Evolutionary conservation across 2,888 invertebrate species (phyloP).

Genomic region (Drosophila histrio): DNA sequence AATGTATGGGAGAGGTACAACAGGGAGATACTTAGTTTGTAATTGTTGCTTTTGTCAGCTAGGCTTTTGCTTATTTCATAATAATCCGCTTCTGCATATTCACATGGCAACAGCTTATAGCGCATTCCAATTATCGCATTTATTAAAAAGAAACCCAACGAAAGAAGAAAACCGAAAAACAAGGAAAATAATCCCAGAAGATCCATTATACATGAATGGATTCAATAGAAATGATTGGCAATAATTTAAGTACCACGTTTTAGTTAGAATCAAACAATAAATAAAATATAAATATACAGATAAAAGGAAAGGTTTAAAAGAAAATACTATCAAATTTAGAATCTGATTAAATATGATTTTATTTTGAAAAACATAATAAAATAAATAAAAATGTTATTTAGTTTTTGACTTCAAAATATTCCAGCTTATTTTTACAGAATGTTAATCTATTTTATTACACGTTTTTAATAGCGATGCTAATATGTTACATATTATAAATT

Average conservation of each 20-base stretch:
- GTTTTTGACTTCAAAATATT: too few species aligned
- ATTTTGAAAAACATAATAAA: too few species aligned
- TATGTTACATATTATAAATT: not conserved
- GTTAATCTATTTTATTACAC: too few species aligned
- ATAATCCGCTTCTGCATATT: slow-evolving; percentile 45
- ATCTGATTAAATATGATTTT: too few species aligned
- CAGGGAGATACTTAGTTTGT: slow-evolving; percentile 25
- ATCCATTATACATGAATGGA: not conserved
- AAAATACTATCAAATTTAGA: too few species aligned
- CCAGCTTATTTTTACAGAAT: too few species aligned
- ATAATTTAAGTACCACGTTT: not conserved
- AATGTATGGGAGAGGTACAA: not conserved
- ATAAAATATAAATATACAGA: not conserved
- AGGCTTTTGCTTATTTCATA: slow-evolving; percentile 32
- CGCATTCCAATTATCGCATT: slow-evolving; percentile 34
- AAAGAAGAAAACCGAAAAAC: not conserved
- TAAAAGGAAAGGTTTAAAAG: too few species aligned
- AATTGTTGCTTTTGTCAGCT: slow-evolving; percentile 40
- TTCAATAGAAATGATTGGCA: not conserved
- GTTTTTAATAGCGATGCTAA: too few species aligned
- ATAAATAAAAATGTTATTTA: too few species aligned
- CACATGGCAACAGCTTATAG: slow-evolving; percentile 56
- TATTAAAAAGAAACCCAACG: slow-evolving; percentile 14
- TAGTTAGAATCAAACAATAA: too few species aligned
- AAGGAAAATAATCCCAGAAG: not conserved